phyloP scores from a whole-genome alignment of 2,113 vertebrate genomes.

The Peromyscus polionotus region DNA sequence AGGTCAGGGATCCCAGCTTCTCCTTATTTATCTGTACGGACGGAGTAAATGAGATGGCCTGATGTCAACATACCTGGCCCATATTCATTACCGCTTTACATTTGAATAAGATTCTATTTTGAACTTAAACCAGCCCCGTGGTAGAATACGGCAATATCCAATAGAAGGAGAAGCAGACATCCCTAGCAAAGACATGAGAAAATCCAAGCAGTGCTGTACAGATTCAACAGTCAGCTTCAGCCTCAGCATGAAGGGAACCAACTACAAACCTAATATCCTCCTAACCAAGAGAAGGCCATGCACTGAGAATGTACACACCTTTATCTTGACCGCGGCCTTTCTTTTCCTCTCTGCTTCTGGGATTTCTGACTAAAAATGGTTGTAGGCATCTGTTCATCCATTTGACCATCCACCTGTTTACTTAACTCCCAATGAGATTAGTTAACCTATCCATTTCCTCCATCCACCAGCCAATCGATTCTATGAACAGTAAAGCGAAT shows the following conservation, averaged over 20 bases:
- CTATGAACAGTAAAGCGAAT: background rate
- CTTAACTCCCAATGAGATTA: rapidly evolving
- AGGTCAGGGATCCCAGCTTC: background rate
- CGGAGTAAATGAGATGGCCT: background rate
- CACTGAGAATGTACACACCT: rapidly evolving
- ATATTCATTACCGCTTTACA: background rate
- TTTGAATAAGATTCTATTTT: background rate
- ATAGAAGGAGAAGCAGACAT: background rate
- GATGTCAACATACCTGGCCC: background rate
- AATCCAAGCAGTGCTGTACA: background rate
- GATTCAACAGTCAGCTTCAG: background rate
- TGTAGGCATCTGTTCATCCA: background rate
- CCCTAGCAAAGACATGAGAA: background rate
- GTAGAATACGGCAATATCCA: background rate
- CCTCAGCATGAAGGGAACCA: no score
- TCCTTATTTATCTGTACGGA: background rate
- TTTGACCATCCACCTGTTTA: background rate
- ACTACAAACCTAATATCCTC: no score
- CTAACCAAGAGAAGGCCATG: background rate
- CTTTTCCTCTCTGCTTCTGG: background rate
- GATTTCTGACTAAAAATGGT: background rate
- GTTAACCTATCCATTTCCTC: rapidly evolving
- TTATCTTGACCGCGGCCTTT: background rate
- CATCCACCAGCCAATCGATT: background rate
- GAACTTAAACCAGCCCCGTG: background rate